Base-by-base conservation (phyloP, 2,113 vertebrate genomes). In the Clupea harengus region DNA sequence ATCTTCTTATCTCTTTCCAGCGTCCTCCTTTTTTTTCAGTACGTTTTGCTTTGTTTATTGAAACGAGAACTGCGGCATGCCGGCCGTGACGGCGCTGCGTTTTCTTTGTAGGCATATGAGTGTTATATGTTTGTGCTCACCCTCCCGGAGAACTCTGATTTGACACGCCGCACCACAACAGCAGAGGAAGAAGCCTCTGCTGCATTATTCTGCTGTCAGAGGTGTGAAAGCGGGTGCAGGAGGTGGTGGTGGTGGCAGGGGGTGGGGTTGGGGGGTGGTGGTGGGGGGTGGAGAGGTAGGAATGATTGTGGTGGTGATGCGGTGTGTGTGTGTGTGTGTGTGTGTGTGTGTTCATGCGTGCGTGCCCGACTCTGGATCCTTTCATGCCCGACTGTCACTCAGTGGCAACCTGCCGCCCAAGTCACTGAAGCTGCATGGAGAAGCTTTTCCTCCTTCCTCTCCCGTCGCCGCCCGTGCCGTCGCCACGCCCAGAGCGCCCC, bases 371-470 rank as follows among this genome's bases (percentile, higher is more conserved):
- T 83, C 81, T 18, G 32, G 28, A 54, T 78, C 81, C 75, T 85
- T 86, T 87, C 72, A 85, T 64, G 85, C 45, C 84, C 86, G 83
- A 89, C 87, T 89, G 87, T 88, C 82, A 87, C 85, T 88, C 86
- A 84, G 83, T 80, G 32, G 87, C 78, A 85, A 85, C 81, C 86
- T 81, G 75, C 64, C 52, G 57, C 84, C 57, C 49, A 39, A 45
- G 83, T 54, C 52, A 82, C 82, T 84, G 83, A 86, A 75, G 86
- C 49, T 60, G 75, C 32, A 64, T 67, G 67, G 45, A 2, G 22
- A 20, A 81, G 32, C 25, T 72, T 4, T 28, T 25, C 25, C 64
- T 72, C 64, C 28, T 25, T 72, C 64, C 28, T 39, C 64, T 72
- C 64, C 28, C 64, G 18, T 32, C 28, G 39, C 28, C 28, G 1